phyloP scores from a whole-genome alignment of 2,888 invertebrate genomes.

The Troides helena region DNA sequence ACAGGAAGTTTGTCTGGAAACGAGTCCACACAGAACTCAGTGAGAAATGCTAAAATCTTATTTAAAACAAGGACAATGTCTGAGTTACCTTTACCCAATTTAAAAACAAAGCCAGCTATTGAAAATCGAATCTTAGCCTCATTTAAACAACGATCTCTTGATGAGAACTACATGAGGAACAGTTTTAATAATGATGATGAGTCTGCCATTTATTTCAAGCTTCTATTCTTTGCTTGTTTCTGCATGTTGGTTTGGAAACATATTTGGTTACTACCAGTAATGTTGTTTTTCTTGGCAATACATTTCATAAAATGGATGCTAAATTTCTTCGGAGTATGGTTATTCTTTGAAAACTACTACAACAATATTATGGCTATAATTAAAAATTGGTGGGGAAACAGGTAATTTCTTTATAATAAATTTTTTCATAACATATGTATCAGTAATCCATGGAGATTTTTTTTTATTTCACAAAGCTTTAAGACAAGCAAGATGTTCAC shows the following conservation, averaged over 20 bases:
- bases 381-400: slow-evolving; percentile 81
- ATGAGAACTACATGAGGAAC: slow-evolving; percentile 69
- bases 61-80: slow-evolving; percentile 74
- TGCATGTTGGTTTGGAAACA: slow-evolving; percentile 93
- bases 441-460: no score
- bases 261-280: slow-evolving; percentile 88
- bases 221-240: slow-evolving; percentile 89
- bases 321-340: slow-evolving; percentile 75
- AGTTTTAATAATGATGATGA: slow-evolving; percentile 76
- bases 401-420: slow-evolving; percentile 54
- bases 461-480: no score
- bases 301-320: slow-evolving; percentile 81
- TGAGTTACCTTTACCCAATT: slow-evolving; percentile 61
- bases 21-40: slow-evolving; percentile 54
- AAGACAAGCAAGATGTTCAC: no score
- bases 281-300: slow-evolving; percentile 88
- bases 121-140: slow-evolving; percentile 66
- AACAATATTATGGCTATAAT: slow-evolving; percentile 61
- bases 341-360: slow-evolving; percentile 70
- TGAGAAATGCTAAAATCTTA: slow-evolving; percentile 66
- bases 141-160: slow-evolving; percentile 65
- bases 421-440: not conserved
- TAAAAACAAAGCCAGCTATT: slow-evolving; percentile 55
- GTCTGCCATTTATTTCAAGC: slow-evolving; percentile 87
- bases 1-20: slow-evolving; percentile 58